Conservation (phyloP, 2,797 vertebrate genomes). For the Labeo calbasu region DNA sequence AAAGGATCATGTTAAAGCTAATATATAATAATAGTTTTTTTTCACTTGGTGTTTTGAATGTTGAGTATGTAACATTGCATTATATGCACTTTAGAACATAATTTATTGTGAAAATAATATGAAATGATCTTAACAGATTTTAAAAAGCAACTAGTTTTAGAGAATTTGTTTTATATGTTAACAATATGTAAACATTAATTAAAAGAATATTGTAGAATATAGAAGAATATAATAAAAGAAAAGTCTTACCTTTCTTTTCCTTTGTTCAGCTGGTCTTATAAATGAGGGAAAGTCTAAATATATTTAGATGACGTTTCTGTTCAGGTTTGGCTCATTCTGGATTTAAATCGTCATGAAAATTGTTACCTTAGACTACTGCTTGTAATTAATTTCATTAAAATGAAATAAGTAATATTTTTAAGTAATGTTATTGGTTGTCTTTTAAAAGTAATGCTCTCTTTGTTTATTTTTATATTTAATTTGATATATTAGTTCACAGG, state of each 20-base stretch:
- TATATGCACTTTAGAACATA: slow-evolving; percentile 75
- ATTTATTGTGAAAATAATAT: slow-evolving; percentile 63
- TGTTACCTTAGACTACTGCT: not conserved
- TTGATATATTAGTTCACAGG: not conserved
- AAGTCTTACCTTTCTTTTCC: slow-evolving; percentile 20
- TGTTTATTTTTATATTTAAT: not conserved
- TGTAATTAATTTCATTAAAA: not conserved
- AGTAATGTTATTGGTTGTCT: not conserved
- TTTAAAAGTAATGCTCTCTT: not conserved
- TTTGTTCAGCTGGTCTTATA: not conserved
- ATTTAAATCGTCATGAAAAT: not conserved
- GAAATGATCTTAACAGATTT: slow-evolving; percentile 35
- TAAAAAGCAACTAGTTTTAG: slow-evolving; percentile 37
- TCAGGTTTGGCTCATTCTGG: not conserved
- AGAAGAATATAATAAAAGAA: not conserved
- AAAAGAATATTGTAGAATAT: slow-evolving; percentile 20
- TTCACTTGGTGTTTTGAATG: slow-evolving; percentile 47
- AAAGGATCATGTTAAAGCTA: not conserved
- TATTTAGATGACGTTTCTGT: not conserved
- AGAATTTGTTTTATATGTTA: slow-evolving; percentile 52
- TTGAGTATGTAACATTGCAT: slow-evolving; percentile 58
- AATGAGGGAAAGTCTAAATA: not conserved
- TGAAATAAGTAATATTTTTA: not conserved
- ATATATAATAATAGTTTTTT: not conserved
- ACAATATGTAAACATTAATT: slow-evolving; percentile 56